Evolutionary conservation across 2,888 invertebrate species (phyloP), one percentile per base, ranked within the genome.

Genomic region (Hedya salicella): DNA sequence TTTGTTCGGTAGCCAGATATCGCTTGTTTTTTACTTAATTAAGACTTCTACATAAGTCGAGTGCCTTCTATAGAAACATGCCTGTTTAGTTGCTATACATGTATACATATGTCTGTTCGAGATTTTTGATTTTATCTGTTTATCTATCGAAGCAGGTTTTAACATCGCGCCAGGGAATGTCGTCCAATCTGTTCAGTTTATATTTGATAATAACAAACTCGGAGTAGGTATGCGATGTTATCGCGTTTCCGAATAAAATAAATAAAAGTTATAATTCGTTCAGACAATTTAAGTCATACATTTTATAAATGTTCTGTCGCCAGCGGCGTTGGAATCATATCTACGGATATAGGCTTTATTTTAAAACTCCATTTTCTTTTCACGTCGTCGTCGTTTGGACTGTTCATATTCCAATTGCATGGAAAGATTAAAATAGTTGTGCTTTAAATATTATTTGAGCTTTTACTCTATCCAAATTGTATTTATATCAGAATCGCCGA

Each of bases 1-100:
- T 85, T 85, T 87, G 86, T 81, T 87, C 91, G 82, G 92, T 91
- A 92, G 91, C 92, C 71, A 83, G 89, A 90, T 90, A 89, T 81
- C 89, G 86, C 90, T 91, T 82, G 82, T 78, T 87, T 81, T 82
- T 79, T 82, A 78, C 81, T 87, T 91, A 92, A 92, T 92, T 91
- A 91, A 91, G 91, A 89, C 84, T 83, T 87, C 82, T 79, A 78
- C 74, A 76, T 81, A 80, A 76, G 70, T 74, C 60, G 74, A 76
- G 75, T 73, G 75, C 72, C 75, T n/a, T n/a, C n/a, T 61, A 57
- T 61, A 17, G 42, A 53, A 49, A 53, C 52, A 53, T 53, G n/a
- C n/a, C n/a, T n/a, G 56, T 49, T 44, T 32, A 42, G 36, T 21
- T 36, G 52, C 17, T 57, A 64, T 59, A 57, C 54, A 21, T n/a